A percentile compares a stretch with the other conserved stretches of the same genome.
phyloP scores from a whole-genome alignment of 2,113 vertebrate genomes.

The Chloroceryle aenea region DNA sequence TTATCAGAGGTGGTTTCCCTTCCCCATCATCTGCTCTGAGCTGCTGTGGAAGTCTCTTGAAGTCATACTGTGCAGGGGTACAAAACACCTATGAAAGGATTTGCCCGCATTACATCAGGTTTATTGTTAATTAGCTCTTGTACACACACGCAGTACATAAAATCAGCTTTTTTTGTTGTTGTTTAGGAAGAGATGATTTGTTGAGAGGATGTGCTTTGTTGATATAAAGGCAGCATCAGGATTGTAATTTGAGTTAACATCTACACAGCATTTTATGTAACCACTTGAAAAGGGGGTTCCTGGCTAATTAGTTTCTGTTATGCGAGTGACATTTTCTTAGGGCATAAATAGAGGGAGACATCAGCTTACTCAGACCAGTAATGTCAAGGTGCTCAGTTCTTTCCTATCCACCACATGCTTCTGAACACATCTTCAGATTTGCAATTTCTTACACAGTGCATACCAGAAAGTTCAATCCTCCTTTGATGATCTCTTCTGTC shows the following conservation, averaged over 20 bases:
- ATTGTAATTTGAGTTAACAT: constrained; percentile 68
- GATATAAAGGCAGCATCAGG: constrained; percentile 54
- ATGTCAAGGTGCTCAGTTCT: neutral
- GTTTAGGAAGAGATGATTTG: constrained; percentile 66
- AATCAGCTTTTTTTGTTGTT: constrained; percentile 11
- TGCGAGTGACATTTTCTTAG: constrained; percentile 6
- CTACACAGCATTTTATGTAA: constrained; percentile 49
- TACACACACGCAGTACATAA: constrained; percentile 37
- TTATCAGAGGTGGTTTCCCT: constrained; percentile 64
- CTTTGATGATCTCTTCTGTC: neutral
- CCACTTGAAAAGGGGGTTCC: constrained; percentile 56
- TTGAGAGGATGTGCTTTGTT: constrained; percentile 47
- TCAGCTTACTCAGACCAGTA: neutral
- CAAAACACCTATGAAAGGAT: constrained; percentile 60
- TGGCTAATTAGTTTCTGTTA: constrained; percentile 70
- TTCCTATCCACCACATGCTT: neutral
- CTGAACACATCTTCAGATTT: neutral
- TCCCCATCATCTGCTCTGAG: constrained; percentile 38
- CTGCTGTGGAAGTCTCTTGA: constrained; percentile 57
- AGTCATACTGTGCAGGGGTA: constrained; percentile 49
- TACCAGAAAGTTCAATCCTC: neutral
- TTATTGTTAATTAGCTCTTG: constrained; percentile 73
- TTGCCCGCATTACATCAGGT: constrained; percentile 43
- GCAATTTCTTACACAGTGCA: neutral
- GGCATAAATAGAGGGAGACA: neutral